phyloP scores from a whole-genome alignment of 2,113 vertebrate species.

The Geococcyx californianus region DNA sequence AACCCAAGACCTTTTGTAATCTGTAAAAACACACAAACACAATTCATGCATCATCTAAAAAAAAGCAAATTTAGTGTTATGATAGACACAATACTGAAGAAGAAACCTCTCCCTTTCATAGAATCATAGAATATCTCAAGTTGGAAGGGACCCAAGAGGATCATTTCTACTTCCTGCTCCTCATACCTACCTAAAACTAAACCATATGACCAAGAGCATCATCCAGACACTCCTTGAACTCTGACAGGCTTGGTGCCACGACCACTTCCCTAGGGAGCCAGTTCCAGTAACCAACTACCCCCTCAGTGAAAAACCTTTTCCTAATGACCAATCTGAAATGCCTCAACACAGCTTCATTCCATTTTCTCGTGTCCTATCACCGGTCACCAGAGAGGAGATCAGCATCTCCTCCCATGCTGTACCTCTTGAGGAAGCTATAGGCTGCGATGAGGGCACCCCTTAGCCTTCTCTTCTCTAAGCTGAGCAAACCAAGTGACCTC shows the following conservation, averaged over 20 bases:
- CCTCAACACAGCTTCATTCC: not conserved
- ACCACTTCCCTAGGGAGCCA: not conserved
- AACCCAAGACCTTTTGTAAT: conserved; percentile 82
- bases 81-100: not conserved
- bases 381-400: not conserved
- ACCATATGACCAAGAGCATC: not conserved
- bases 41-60: not conserved
- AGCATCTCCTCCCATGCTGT: accelerated
- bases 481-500: not conserved
- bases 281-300: not conserved
- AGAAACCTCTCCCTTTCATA: not conserved
- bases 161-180: not conserved
- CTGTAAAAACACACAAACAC: conserved; percentile 66
- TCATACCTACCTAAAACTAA: not conserved
- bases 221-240: not conserved
- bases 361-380: accelerated
- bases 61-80: not conserved
- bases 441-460: not conserved
- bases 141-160: not conserved
- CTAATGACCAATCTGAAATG: not conserved
- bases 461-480: not conserved
- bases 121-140: not conserved
- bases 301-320: not conserved
- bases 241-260: not conserved
- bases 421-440: not conserved